Percentiles rank a stretch among this genome's conserved stretches.
Conservation (phyloP, 2,113 vertebrate genomes). For the Eublepharis macularius region DNA sequence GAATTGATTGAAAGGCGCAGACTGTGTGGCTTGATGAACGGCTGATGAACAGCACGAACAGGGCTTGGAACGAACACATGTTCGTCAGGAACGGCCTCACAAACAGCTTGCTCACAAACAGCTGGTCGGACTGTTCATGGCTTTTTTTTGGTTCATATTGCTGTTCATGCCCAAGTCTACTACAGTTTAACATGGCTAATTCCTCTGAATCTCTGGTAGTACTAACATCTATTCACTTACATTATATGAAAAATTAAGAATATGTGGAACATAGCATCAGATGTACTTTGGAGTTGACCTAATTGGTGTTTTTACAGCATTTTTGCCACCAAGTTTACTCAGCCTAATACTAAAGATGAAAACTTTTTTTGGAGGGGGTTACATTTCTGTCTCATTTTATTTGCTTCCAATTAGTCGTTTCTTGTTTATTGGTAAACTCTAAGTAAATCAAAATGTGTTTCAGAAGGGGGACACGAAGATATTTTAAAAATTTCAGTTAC, state of each 20-base stretch:
- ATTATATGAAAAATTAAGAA: background rate
- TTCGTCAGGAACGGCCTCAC: no score
- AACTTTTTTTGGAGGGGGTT: background rate
- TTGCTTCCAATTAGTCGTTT: background rate
- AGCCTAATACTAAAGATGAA: background rate
- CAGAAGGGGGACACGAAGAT: background rate
- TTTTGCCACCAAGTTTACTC: background rate
- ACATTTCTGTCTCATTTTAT: background rate
- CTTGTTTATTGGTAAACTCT: background rate
- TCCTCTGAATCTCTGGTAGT: no score
- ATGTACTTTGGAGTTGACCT: background rate
- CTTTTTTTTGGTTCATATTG: no score
- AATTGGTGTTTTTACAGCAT: background rate
- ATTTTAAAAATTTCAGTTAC: background rate
- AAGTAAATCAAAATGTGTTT: background rate
- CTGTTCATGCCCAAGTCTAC: no score
- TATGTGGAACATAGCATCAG: background rate
- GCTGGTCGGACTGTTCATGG: no score
- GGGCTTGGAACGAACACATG: no score
- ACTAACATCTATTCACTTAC: constrained; percentile 20
- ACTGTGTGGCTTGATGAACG: no score
- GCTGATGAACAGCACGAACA: no score
- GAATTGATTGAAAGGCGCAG: no score
- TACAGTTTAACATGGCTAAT: no score
- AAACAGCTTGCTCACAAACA: no score